Base-by-base conservation (phyloP, 1,140 invertebrate species). In the Drosophila burlai region DNA sequence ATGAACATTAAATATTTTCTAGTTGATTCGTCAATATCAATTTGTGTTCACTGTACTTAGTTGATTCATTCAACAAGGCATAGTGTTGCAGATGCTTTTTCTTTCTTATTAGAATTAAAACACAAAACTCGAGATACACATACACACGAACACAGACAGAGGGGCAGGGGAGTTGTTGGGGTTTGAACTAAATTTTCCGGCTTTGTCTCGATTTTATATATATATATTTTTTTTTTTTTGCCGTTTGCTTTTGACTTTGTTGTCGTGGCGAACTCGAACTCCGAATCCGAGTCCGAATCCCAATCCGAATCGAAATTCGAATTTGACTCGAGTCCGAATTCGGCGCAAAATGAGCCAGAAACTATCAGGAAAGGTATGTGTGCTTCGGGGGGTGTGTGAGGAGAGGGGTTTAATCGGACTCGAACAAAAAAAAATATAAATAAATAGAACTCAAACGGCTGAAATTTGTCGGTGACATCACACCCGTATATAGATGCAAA, bases 71-170 rank as follows among this genome's bases (percentile, higher is more conserved):
- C 63, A 36, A 68, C 21, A 26, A 57, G 54, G 15, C 36, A 3
- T 15, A 57, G 38, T 29, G 42, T 31, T 83, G 81, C 77, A 80
- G 76, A 84, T 84, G 71, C 72, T 84, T 76, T 83, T 80, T 83
- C 75, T 69, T 76, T 83, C 82, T 84, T 85, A 78, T 84, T 85
- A 84, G 73, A 84, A 80, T 76, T 83, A 83, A 76, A 84, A 81
- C 73, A 81, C 77, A 66, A 71, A 78, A 68, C 61, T 65, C 49
- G 29, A 74, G 61, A 84, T 55, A 83, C 63, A 72, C 54, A 82
- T 55, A 84, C 63, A 72, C 54, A 82, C 49, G 76, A 36, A 60
- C 24, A 65, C n/a, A 40, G 15, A 16, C 2, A 16, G 15, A 46
- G 42, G 31, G 5, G 36, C 21, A 40, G 45, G 13, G 13, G 24